Evolutionary conservation across 2,888 invertebrate genomes (phyloP), one percentile per base, ranked within the genome.

Genomic region (Escarpia spicata): DNA sequence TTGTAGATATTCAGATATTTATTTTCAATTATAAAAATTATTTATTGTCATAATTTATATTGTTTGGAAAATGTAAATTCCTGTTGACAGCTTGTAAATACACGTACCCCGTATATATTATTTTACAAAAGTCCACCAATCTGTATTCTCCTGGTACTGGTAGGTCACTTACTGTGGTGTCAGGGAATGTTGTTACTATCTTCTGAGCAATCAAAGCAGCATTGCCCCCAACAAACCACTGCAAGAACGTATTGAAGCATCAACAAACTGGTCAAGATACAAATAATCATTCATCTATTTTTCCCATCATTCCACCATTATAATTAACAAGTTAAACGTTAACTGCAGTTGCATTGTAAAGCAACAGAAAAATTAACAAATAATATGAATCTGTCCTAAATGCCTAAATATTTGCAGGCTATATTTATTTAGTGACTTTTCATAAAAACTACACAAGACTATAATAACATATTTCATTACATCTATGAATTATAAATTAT

Each of bases 171-270:
- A 97, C 96, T 94, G 96, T 94, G 9, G 96, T 95, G 58, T 96
- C 94, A 91, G 96, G 96, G 93, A 96, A 97, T 91, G 95, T 95
- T 31, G 95, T 94, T 9, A 96, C 95, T 89, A 97, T 96, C 92
- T 96, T 96, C 60, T 95, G 96, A 0, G 97, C 97, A 96, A 97
- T 97, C 60, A 97, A 94, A 9, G 97, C 97, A 12, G 97, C 97
- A 95, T 97, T 97, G 19, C 97, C 97, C 92, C 97, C 97, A 93
- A 97, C 95, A 94, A 95, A 96, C 93, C 95, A 95, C 96, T 97
- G 95, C 19, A 75, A 75, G 26, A 19, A 60, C 60, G 15, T 4
- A 60, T 60, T 4, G 19, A 75, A 52, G 12, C 52, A 52, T 52
- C 9, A 52, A 45, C 37, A 92, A 92, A 6, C 15, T 10, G 3